Evolutionary conservation across 2,888 invertebrate genomes (phyloP).

Genomic region (Limenitis arthemis): DNA sequence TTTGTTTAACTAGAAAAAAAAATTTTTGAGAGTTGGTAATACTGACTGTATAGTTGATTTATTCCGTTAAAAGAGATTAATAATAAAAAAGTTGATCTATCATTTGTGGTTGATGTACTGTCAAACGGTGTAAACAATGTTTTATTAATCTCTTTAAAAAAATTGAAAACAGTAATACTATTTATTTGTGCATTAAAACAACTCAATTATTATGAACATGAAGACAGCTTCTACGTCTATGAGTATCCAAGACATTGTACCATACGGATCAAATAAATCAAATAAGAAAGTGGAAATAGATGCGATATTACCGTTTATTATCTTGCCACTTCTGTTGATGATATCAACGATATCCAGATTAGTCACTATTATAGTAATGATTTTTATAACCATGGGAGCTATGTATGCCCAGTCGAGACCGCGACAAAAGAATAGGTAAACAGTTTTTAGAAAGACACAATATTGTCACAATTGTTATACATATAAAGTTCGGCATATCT

Average conservation of each 20-base stretch:
- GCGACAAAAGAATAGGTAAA: constrained; percentile 58
- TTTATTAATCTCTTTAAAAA: too few relatives aligned
- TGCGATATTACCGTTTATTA: constrained; percentile 52
- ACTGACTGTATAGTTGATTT: too few relatives aligned
- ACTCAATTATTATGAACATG: background rate
- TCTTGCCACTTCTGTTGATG: constrained; percentile 50
- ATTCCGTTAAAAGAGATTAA: too few relatives aligned
- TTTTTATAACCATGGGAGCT: constrained; percentile 56
- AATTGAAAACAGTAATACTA: too few relatives aligned
- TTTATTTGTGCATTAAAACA: background rate
- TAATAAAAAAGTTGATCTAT: too few relatives aligned
- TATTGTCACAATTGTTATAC: background rate
- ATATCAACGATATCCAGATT: constrained; percentile 49
- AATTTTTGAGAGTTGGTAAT: too few relatives aligned
- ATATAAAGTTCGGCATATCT: background rate
- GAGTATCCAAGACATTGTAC: constrained; percentile 48
- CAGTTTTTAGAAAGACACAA: background rate
- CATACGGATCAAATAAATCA: constrained; percentile 37
- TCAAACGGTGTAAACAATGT: too few relatives aligned
- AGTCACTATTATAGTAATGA: constrained; percentile 51
- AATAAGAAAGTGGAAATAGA: constrained; percentile 52
- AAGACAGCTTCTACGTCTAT: constrained; percentile 40
- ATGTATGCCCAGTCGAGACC: constrained; percentile 58
- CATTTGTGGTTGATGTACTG: too few relatives aligned
- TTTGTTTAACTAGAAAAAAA: too few relatives aligned